Conservation (phyloP, 64 coral and sea anemone species). For the Orbicella faveolata region DNA sequence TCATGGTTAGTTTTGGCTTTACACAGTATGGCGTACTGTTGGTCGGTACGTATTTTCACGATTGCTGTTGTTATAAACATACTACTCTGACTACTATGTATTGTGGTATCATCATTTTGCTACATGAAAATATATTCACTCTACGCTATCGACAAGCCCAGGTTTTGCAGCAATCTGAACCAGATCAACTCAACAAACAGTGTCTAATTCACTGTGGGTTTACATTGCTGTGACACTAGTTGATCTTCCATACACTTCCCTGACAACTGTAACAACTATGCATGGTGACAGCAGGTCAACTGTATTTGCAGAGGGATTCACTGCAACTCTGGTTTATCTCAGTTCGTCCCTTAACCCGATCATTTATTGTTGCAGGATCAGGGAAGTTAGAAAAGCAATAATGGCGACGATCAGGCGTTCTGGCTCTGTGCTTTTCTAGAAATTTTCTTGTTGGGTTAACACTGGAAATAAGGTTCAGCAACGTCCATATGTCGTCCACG, state of each 20-base stretch:
- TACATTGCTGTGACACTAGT: neutral
- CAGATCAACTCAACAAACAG: neutral
- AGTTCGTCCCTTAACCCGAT: slow-evolving; percentile 4
- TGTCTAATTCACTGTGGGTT: neutral
- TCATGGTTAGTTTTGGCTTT: neutral
- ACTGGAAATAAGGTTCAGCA: neutral
- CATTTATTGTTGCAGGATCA: slow-evolving; percentile 4
- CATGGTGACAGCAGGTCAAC: neutral
- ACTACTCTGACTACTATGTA: neutral
- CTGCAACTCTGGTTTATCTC: neutral
- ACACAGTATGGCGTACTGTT: neutral
- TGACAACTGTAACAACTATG: neutral
- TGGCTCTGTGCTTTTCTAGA: neutral
- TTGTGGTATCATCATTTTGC: neutral
- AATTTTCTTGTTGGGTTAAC: neutral
- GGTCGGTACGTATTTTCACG: neutral
- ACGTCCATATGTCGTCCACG: too few species aligned
- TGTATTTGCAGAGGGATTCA: neutral
- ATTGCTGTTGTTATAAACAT: neutral
- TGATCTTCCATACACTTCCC: neutral
- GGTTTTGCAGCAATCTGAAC: neutral
- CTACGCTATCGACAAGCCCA: neutral
- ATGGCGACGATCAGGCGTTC: neutral
- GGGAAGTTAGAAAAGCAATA: slow-evolving; percentile 4
- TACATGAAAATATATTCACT: neutral